Base-by-base conservation (phyloP, 1,140 invertebrate species). In the Conus betulinus region DNA sequence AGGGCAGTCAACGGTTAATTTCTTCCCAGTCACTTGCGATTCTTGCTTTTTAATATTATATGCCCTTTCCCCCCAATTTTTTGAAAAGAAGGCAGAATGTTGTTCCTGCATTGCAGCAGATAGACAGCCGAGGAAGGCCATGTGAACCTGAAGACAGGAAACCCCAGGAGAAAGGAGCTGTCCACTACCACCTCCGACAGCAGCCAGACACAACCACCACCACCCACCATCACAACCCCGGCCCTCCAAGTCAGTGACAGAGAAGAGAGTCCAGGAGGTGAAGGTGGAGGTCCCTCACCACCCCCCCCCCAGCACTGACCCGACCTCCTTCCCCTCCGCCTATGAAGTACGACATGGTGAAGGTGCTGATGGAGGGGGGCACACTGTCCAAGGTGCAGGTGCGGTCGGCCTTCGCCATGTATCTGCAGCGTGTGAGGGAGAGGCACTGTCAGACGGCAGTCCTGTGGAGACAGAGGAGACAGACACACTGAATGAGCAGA, bases 371-470 rank as follows among this genome's bases (percentile, higher is more conserved):
- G 71, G 94, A 95, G 88, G 95, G 95, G 74, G 90, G 95, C 88
- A 96, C 95, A 88, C 94, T 97, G 15, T 96, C 94, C 89, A 95
- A 95, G 91, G 91, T 95, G n/a, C 96, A 98, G 95, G 97, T 97
- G 0, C 96, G 98, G 17, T 97, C 97, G 93, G 97, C 97, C 1
- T 98, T 99, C 94, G 97, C 97, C 11, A 96, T 97, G 92, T 99
- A 98, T 95, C 95, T 99, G 88, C 96, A 97, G 85, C 96, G 97
- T 91, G 97, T 98, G 88, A 96, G 98, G 89, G 95, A 96, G 11
- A 97, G 96, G 55, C 92, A 57, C 93, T 95, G 91, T 92, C 97
- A 93, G 96, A 97, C 91, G 96, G 97, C 57, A 96, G 97, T 5
- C 63, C 90, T 13, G 88, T 92, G 27, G 90, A 91, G 76, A 90